phyloP scores from a whole-genome alignment of 2,888 invertebrate species.

The Nemurella pictetii region DNA sequence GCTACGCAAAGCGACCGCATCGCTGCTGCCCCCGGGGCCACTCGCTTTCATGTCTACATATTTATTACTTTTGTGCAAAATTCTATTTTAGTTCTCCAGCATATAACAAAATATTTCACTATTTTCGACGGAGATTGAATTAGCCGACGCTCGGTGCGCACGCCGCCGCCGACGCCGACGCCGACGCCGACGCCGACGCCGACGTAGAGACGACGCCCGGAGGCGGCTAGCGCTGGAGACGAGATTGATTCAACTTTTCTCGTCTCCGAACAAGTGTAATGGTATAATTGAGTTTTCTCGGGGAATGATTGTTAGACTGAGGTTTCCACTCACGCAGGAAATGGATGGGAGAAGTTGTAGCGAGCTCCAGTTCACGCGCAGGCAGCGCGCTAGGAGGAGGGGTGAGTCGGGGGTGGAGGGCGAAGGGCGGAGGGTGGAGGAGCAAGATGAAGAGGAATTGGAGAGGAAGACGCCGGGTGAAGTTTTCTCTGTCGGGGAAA shows the following conservation, averaged over 20 bases:
- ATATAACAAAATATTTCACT: background rate
- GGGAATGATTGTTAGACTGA: constrained; percentile 32
- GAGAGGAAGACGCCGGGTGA: background rate
- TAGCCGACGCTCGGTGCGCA: background rate
- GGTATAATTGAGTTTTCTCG: constrained; percentile 37
- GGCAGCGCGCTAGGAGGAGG: background rate
- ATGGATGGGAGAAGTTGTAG: constrained; percentile 19
- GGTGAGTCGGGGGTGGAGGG: background rate
- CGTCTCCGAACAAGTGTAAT: constrained; percentile 30
- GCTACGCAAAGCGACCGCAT: too few species aligned
- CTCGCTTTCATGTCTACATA: background rate
- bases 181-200: background rate
- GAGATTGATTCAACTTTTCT: constrained; percentile 36
- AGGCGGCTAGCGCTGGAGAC: background rate
- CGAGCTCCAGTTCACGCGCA: background rate
- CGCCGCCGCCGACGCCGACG: background rate
- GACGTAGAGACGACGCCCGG: background rate
- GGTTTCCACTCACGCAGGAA: constrained; percentile 27
- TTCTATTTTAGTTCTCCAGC: background rate
- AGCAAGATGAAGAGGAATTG: background rate
- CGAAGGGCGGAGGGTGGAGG: background rate
- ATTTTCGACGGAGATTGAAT: background rate
- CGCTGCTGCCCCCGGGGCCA: background rate
- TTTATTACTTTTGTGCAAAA: background rate
- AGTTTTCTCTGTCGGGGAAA: background rate